A percentile compares a stretch with the other conserved stretches of the same genome.
Conservation (phyloP, 2,888 invertebrate genomes). For the Vannuccia rotundouncinata region DNA sequence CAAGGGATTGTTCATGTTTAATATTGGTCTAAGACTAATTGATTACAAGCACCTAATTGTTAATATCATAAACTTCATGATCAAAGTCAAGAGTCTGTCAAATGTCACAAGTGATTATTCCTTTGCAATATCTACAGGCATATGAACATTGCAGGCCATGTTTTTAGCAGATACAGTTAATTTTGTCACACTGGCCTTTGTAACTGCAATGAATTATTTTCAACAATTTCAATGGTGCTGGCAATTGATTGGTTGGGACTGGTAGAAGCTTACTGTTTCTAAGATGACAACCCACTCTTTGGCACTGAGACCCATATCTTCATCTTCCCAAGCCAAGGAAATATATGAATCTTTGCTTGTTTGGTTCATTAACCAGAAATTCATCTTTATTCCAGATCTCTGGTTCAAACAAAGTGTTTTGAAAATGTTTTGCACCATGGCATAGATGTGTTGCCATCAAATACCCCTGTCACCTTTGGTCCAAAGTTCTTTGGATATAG, state of each 20-base stretch:
- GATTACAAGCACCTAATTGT: slow-evolving; percentile 24
- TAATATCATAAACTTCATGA: slow-evolving; percentile 11
- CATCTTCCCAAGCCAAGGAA: neutral
- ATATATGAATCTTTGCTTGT: neutral
- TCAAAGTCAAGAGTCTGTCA: neutral
- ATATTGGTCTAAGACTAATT: neutral
- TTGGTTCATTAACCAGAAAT: neutral
- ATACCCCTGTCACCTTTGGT: neutral
- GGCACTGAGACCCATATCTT: slow-evolving; percentile 17
- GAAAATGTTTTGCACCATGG: neutral
- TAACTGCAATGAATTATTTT: slow-evolving; percentile 14
- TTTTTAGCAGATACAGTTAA: neutral
- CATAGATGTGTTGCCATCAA: neutral
- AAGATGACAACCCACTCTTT: slow-evolving; percentile 11
- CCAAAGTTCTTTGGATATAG: neutral
- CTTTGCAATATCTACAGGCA: slow-evolving; percentile 10
- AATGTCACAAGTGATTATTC: slow-evolving; percentile 10
- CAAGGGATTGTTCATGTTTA: slow-evolving; percentile 19
- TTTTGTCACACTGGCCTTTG: neutral
- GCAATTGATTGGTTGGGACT: slow-evolving; percentile 1
- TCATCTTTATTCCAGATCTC: neutral
- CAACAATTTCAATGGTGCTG: neutral
- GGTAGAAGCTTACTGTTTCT: slow-evolving; percentile 9
- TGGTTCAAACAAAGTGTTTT: neutral
- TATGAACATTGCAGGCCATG: slow-evolving; percentile 26